Base-by-base conservation (phyloP, 2,888 invertebrate species). In the Acrobasis consociella region DNA sequence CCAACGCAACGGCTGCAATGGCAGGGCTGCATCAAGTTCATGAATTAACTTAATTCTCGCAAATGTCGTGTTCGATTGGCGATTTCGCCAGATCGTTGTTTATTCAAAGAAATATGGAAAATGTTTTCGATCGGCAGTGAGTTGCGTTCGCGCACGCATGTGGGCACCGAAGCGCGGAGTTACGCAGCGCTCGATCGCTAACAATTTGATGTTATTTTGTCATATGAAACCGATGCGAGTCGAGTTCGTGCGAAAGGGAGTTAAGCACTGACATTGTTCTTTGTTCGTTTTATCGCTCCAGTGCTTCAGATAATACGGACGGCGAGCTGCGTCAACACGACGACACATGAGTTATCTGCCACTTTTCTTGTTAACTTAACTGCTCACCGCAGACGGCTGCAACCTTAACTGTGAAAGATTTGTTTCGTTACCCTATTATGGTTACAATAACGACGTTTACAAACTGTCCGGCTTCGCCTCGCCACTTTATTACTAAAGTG, bases 231-330 rank as follows among this genome's bases (percentile, higher is more conserved):
- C 78, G 72, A 76, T 76, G 76, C 74, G 77, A 76, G 76, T 69
- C 77, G 78, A 83, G 81, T 89, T 87, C 86, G 79, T 85, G 87
- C 87, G 89, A 90, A 89, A 88, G 86, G 89, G 87, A 89, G 81
- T 87, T 82, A 79, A 87, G 82, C 80, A 83, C 84, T 83, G 86
- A 87, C 88, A 89, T 91, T 88, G 88, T 90, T 90, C 91, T 91
- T 91, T 91, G 91, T 91, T 89, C 89, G 82, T 86, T 88, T 89
- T 90, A 91, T 91, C 89, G 90, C 86, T 86, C 83, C 82, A 88
- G 81, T 87, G 87, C 83, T 86, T 86, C 81, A 87, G 89, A 88
- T 91, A 91, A 89, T 88, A 80, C 84, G 80, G 69, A 65, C 65
- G 65, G 77, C 74, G 75, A 78, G 72, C 72, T 74, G 72, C 75